A percentile compares a stretch with the other conserved stretches of the same genome.
phyloP scores from a whole-genome alignment of 2,888 invertebrate species.

The Drosophila nr. perissopoda region DNA sequence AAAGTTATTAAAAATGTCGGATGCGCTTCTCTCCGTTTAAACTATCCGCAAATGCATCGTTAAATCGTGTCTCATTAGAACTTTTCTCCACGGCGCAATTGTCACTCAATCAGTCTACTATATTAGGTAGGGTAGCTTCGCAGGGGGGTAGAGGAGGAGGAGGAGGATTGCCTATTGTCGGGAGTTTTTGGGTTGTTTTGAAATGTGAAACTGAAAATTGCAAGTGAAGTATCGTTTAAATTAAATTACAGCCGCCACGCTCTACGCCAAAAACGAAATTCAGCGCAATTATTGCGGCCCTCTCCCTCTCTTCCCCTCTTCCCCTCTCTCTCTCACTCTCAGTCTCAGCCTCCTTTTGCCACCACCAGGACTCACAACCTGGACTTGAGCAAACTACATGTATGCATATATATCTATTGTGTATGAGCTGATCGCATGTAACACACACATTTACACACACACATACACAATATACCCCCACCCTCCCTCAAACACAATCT shows the following conservation, averaged over 20 bases:
- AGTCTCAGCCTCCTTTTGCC: slow-evolving; percentile 14
- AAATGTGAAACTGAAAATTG: slow-evolving; percentile 48
- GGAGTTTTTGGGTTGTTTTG: slow-evolving; percentile 5
- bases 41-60: slow-evolving; percentile 55
- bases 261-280: slow-evolving; percentile 50
- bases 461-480: slow-evolving; percentile 20
- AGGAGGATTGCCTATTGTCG: neutral
- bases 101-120: slow-evolving; percentile 55
- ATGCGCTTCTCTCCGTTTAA: slow-evolving; percentile 37
- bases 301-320: neutral
- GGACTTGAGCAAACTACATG: slow-evolving; percentile 10
- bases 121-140: neutral
- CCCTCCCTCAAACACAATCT: slow-evolving; percentile 58
- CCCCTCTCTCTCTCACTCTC: neutral
- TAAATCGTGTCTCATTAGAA: slow-evolving; percentile 74
- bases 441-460: neutral
- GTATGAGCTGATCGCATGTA: slow-evolving; percentile 50
- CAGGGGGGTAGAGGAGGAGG: neutral
- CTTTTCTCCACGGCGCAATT: slow-evolving; percentile 45
- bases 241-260: slow-evolving; percentile 74
- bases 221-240: slow-evolving; percentile 78
- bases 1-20: slow-evolving; percentile 70
- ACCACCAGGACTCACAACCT: slow-evolving; percentile 31
- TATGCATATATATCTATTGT: neutral
- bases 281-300: slow-evolving; percentile 62